Percentiles rank a stretch among this genome's conserved stretches.
phyloP scores from a whole-genome alignment of 64 coral and sea anemone genomes.

The Stichodactyla mertensii region DNA sequence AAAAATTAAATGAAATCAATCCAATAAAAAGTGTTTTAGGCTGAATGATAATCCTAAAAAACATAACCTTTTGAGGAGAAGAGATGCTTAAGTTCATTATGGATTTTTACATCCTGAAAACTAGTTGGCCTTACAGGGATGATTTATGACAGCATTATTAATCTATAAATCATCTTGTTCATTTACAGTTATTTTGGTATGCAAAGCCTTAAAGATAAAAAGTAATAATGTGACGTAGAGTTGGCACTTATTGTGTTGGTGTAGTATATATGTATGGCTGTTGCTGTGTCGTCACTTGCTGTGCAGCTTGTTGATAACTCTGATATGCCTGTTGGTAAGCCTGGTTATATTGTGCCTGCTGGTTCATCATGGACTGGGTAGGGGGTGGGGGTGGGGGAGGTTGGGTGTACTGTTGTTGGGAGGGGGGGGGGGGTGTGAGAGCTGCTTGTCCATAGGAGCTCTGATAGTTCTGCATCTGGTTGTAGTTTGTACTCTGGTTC shows the following conservation, averaged over 20 bases:
- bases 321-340: conserved; percentile 10
- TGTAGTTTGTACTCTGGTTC: conserved; percentile 26
- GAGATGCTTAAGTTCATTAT: no score
- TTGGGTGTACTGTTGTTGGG: conserved; percentile 39
- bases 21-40: no score
- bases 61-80: no score
- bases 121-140: no score
- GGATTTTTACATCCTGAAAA: no score
- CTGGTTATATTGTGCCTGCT: conserved; percentile 40
- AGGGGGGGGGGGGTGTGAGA: conserved; percentile 50
- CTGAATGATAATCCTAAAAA: no score
- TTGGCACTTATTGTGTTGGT: neutral
- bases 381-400: conserved; percentile 22
- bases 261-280: conserved; percentile 19
- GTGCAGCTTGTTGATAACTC: conserved; percentile 41
- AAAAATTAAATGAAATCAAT: no score
- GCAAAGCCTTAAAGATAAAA: neutral
- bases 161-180: no score
- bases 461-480: conserved; percentile 36
- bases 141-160: no score
- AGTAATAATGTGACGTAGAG: neutral
- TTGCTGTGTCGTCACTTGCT: conserved; percentile 57
- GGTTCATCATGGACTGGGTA: neutral
- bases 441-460: conserved; percentile 29
- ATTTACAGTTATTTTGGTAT: no score